Evolutionary conservation across 2,888 invertebrate species (phyloP), one percentile per base, ranked within the genome.

Genomic region (Tinea trinotella): DNA sequence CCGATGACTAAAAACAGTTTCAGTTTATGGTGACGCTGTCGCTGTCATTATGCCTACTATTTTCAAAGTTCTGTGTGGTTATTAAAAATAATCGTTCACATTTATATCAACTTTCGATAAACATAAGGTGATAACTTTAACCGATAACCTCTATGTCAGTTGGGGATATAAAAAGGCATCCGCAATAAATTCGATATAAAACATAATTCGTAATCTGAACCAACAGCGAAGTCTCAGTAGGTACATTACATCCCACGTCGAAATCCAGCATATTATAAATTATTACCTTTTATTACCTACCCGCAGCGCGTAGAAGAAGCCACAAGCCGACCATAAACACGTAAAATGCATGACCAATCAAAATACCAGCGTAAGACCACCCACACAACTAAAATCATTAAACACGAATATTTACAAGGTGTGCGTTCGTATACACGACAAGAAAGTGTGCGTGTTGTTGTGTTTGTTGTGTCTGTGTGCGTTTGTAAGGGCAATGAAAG

Each of bases 291-390:
- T 79, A 82, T 73, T 67, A 74, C 74, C 65, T 67, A 68, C 65
- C 73, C 74, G 72, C 77, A 73, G 70, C 70, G 69, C 49, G 17
- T 9, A 52, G 44, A 53, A 36, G 57, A 70, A 69, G 68, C 71
- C 67, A 63, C 68, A 66, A 65, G 66, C 65, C 62, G 68, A 62
- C 77, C 74, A 74, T 84, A 83, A 82, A 84, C 82, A 80, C 80
- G 82, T 82, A 80, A 84, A 84, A 84, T 84, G 84, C 84, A 85
- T 85, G 84, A 84, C 84, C 84, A 85, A 85, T 85, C 84, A 85
- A 85, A 85, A 85, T 85, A 85, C 84, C 84, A 84, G 81, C 73
- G 82, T 71, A 76, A 71, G 73, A 66, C 66, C 74, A 79, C 81
- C 57, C 76, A 74, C 73, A 79, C 77, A 57, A 7, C 36, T 20